Evolutionary conservation across 2,797 vertebrate species (phyloP).

Genomic region (Adrianichthys oophorus): DNA sequence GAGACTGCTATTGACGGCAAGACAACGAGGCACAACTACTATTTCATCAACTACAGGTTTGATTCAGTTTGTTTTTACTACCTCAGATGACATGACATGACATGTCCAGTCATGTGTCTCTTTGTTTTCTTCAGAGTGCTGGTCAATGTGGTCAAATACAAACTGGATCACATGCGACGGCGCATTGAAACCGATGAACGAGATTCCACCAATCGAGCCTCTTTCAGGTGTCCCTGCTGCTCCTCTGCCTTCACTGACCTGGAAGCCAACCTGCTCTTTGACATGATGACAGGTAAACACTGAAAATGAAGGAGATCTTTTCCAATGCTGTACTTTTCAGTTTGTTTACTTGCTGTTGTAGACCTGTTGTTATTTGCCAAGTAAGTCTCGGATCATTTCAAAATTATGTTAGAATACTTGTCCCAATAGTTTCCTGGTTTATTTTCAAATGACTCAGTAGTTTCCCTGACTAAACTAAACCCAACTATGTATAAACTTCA

Average conservation of each 20-base stretch:
- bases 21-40: conserved; percentile 96
- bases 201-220: conserved; percentile 96
- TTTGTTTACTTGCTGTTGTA: too few relatives aligned
- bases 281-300: conserved; percentile 87
- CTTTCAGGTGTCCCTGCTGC: conserved; percentile 94
- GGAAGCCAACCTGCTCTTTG: conserved; percentile 98
- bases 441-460: too few relatives aligned
- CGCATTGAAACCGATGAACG: conserved; percentile 97
- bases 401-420: too few relatives aligned
- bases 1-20: conserved; percentile 96
- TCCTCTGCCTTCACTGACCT: conserved; percentile 94
- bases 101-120: not conserved
- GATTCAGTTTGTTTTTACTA: not conserved
- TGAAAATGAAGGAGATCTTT: too few relatives aligned
- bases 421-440: too few relatives aligned
- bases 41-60: conserved; percentile 94
- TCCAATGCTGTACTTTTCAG: too few relatives aligned
- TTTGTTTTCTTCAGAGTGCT: conserved; percentile 73
- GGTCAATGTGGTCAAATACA: conserved; percentile 98
- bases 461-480: too few relatives aligned
- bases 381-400: too few relatives aligned
- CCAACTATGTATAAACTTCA: too few relatives aligned
- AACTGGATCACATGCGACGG: conserved; percentile 97
- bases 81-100: not conserved
- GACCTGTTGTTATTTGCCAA: too few relatives aligned